Evolutionary conservation across 1,140 invertebrate species (phyloP).

Genomic region (Macrostomum lignano): DNA sequence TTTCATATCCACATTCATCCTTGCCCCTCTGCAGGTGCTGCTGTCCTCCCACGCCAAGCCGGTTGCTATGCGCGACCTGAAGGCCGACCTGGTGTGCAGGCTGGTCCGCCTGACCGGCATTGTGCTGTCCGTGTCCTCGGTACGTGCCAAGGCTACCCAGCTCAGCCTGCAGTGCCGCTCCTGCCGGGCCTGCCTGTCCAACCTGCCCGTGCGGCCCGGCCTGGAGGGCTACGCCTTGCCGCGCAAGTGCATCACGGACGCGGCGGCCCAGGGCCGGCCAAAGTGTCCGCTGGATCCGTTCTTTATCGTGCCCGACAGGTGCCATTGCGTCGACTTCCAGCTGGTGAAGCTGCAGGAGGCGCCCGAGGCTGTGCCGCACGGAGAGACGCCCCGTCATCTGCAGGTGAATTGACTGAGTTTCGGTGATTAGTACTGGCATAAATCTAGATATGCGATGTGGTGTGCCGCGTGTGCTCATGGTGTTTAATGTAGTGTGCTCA

Average conservation of each 20-base stretch:
- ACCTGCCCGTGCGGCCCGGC: constrained; percentile 66
- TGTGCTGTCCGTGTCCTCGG: constrained; percentile 63
- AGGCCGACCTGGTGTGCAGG: constrained; percentile 50
- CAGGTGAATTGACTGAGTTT: too few relatives aligned
- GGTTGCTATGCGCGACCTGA: constrained; percentile 48
- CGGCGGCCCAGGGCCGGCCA: constrained; percentile 10
- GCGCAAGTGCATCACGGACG: constrained; percentile 40
- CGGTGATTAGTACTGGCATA: too few relatives aligned
- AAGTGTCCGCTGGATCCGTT: constrained; percentile 91
- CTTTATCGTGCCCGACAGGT: constrained; percentile 85
- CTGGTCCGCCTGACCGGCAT: constrained; percentile 84
- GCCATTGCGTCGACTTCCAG: constrained; percentile 73
- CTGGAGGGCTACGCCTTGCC: constrained; percentile 86
- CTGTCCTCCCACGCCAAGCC: constrained; percentile 55
- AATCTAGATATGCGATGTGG: too few relatives aligned
- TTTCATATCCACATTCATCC: too few relatives aligned
- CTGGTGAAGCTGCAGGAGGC: constrained; percentile 66
- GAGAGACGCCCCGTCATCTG: constrained; percentile 86
- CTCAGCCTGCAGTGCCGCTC: constrained; percentile 81
- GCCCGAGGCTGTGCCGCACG: constrained; percentile 79
- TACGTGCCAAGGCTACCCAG: constrained; percentile 70
- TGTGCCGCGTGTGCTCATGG: too few relatives aligned
- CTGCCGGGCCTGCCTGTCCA: constrained; percentile 58
- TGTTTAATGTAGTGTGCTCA: too few relatives aligned
- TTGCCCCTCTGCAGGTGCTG: constrained; percentile 44